Evolutionary conservation across 2,888 invertebrate species (phyloP).

Genomic region (Sphaerophoria taeniata): DNA sequence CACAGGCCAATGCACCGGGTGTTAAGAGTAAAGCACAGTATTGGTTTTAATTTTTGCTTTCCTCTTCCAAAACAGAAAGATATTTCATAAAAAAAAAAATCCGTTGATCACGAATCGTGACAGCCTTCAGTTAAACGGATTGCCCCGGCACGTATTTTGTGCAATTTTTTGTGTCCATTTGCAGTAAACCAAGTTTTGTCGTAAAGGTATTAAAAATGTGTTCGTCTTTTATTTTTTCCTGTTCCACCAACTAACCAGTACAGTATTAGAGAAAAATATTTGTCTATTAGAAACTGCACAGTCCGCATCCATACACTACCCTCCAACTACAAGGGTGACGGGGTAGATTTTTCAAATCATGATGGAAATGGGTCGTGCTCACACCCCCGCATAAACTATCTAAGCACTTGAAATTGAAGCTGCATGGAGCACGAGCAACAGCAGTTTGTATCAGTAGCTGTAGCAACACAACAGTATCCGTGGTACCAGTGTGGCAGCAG

Average conservation of each 20-base stretch:
- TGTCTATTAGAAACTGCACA: constrained; percentile 56
- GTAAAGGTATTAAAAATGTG: constrained; percentile 21
- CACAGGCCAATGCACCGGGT: too few relatives aligned
- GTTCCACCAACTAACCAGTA: neutral
- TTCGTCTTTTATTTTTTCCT: constrained; percentile 3
- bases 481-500: constrained; percentile 72
- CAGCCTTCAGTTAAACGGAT: constrained; percentile 27
- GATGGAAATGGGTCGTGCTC: constrained; percentile 56
- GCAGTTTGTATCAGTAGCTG: neutral
- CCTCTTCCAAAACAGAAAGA: too few relatives aligned
- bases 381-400: constrained; percentile 40
- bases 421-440: constrained; percentile 33
- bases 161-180: constrained; percentile 1
- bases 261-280: constrained; percentile 1
- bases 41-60: too few relatives aligned
- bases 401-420: constrained; percentile 42
- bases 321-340: constrained; percentile 29
- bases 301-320: constrained; percentile 33
- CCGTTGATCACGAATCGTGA: constrained; percentile 20
- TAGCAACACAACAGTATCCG: constrained; percentile 49
- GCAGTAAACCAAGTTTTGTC: neutral
- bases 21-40: too few relatives aligned
- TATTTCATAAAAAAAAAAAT: neutral
- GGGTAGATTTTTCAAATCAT: constrained; percentile 62
- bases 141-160: constrained; percentile 38